Evolutionary conservation across 2,797 vertebrate genomes (phyloP).

Genomic region (Toxotes lorentzi): DNA sequence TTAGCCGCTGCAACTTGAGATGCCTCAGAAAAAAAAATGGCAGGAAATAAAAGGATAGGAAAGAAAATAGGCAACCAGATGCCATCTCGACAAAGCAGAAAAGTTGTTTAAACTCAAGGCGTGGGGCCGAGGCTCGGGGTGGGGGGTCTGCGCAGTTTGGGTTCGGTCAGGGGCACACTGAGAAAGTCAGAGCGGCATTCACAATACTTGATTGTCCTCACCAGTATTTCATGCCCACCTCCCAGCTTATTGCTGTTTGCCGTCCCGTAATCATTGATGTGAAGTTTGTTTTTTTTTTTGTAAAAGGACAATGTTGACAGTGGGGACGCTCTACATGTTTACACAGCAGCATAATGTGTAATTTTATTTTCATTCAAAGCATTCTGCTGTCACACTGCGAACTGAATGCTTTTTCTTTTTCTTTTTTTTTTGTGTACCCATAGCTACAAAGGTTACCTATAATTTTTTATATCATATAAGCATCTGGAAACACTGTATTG

Average conservation of each 20-base stretch:
- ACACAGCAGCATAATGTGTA: slow-evolving; percentile 71
- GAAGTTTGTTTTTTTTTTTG: slow-evolving; percentile 42
- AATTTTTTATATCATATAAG: slow-evolving; percentile 54
- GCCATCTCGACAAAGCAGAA: slow-evolving; percentile 84
- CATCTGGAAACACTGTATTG: slow-evolving; percentile 31
- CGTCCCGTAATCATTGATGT: slow-evolving; percentile 66
- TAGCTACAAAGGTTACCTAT: slow-evolving; percentile 39
- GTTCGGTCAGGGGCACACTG: slow-evolving; percentile 51
- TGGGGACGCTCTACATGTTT: slow-evolving; percentile 62
- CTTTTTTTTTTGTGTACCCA: neutral
- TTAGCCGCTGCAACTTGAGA: slow-evolving; percentile 87
- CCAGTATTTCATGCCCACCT: slow-evolving; percentile 52
- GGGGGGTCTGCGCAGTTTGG: slow-evolving; percentile 5
- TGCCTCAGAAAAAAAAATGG: slow-evolving; percentile 72
- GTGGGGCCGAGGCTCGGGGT: slow-evolving; percentile 50
- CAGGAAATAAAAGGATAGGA: slow-evolving; percentile 84
- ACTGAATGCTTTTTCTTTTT: slow-evolving; percentile 44
- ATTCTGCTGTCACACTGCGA: slow-evolving; percentile 61
- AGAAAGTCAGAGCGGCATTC: slow-evolving; percentile 45
- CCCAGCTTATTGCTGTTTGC: slow-evolving; percentile 66
- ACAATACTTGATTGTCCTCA: slow-evolving; percentile 68
- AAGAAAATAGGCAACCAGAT: slow-evolving; percentile 88
- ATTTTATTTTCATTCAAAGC: slow-evolving; percentile 74
- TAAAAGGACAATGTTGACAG: slow-evolving; percentile 60
- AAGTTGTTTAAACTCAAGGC: slow-evolving; percentile 84